These are phyloP conservation scores for Otis tarda DNA, from an alignment of 2,113 vertebrate species.

Conservation along the genomic window DNA sequence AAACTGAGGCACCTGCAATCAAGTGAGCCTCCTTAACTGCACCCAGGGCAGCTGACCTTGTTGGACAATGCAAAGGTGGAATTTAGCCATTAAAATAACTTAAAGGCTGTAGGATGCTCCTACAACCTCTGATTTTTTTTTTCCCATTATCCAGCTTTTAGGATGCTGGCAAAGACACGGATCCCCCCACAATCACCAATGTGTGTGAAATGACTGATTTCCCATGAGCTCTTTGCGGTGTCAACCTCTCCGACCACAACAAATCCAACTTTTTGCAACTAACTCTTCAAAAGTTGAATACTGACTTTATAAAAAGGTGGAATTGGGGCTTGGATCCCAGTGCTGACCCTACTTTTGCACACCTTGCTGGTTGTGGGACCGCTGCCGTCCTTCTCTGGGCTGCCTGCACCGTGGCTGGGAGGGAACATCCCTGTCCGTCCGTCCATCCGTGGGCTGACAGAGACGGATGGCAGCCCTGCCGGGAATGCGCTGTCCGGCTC, in stretches of 20 bases:
- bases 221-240: rapidly evolving
- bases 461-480: not conserved
- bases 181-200: no score
- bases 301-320: not conserved
- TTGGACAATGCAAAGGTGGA: not conserved
- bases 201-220: not conserved
- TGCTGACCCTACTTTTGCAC: not conserved
- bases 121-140: not conserved
- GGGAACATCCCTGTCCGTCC: rapidly evolving
- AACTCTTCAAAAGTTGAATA: not conserved
- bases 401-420: rapidly evolving
- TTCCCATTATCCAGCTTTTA: not conserved
- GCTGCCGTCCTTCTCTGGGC: not conserved
- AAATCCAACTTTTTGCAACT: not conserved
- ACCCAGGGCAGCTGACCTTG: rapidly evolving
- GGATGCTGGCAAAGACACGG: not conserved
- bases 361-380: not conserved
- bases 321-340: rapidly evolving
- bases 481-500: not conserved
- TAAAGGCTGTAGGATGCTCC: not conserved
- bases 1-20: not conserved
- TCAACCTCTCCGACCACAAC: rapidly evolving
- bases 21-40: not conserved
- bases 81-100: not conserved
- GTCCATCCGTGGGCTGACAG: not conserved